Evolutionary conservation across 2,113 vertebrate genomes (phyloP), one percentile per base, ranked within the genome.

Genomic region (Heterotis niloticus): DNA sequence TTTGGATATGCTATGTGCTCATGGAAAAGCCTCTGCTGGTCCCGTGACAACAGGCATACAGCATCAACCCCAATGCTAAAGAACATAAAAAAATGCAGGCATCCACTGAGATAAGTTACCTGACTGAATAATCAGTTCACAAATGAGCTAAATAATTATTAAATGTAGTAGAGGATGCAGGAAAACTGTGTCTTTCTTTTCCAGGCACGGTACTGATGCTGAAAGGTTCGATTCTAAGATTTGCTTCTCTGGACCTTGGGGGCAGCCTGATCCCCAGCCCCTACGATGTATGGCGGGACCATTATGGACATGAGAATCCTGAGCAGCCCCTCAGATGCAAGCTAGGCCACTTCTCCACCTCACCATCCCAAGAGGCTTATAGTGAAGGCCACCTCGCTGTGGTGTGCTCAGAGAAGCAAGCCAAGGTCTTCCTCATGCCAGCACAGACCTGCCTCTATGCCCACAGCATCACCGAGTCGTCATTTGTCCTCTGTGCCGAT

Each of bases 391-490:
- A 98, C 81, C 95, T 97, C 90, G 94, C 93, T 51, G 92, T 99
- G 83, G 91, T 96, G 86, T 99, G 96, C 90, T 98, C 96, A 16
- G 98, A 99, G 90, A 95, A 94, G 87, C 98, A 99, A 94, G 98
- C 98, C 91, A 98, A 98, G 93, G 95, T 99, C 64, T 95, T 97
- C 89, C 87, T 96, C 85, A 96, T 99, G 94, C 96, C 97, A 81
- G 95, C 96, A n/a, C 96, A 98, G 93, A 94, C 94, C 34, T 97
- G 95, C 91, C 94, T 98, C 81, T 97, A 95, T 64, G 94, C 95
- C 78, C 96, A 98, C 91, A 99, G 96, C 93, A 98, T 99, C 93
- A 99, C 98, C 0, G 98, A 99, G 88, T 96, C 98, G 0, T 98
- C 98, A 75, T 99, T 99, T 83, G 94, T 99, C 34, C 90, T 98